Conservation (phyloP, 92 coral and sea anemone genomes). For the Ricordea florida region DNA sequence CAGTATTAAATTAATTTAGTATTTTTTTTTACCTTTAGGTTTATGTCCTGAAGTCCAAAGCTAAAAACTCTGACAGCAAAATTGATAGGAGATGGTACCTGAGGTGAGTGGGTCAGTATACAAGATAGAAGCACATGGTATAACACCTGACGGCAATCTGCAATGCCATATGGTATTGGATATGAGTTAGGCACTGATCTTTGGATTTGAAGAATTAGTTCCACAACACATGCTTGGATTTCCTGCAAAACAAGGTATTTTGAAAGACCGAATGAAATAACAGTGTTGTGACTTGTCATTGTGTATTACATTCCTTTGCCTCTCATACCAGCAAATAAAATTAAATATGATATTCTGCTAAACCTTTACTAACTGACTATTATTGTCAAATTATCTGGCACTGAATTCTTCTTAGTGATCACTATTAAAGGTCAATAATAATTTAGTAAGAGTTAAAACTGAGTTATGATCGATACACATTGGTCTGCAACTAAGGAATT, state of each 20-base stretch:
- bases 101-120: conserved; percentile 60
- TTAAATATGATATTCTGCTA: too few species aligned
- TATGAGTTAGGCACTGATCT: conserved; percentile 35
- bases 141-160: conserved; percentile 81
- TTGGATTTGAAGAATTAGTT: conserved; percentile 75
- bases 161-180: conserved; percentile 74
- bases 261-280: background rate
- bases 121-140: conserved; percentile 74
- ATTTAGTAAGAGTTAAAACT: too few species aligned
- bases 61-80: conserved; percentile 82
- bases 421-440: too few species aligned
- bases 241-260: conserved; percentile 49
- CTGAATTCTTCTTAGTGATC: too few species aligned
- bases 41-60: conserved; percentile 73
- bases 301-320: background rate
- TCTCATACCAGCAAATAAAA: too few species aligned
- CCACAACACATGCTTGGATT: conserved; percentile 58
- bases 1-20: too few species aligned
- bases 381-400: too few species aligned
- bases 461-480: too few species aligned
- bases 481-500: too few species aligned
- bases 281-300: too few species aligned
- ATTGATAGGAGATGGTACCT: conserved; percentile 70
- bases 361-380: too few species aligned
- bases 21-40: conserved; percentile 77